Conservation (phyloP, 2,888 invertebrate species). For the Scrobipalpa costella region DNA sequence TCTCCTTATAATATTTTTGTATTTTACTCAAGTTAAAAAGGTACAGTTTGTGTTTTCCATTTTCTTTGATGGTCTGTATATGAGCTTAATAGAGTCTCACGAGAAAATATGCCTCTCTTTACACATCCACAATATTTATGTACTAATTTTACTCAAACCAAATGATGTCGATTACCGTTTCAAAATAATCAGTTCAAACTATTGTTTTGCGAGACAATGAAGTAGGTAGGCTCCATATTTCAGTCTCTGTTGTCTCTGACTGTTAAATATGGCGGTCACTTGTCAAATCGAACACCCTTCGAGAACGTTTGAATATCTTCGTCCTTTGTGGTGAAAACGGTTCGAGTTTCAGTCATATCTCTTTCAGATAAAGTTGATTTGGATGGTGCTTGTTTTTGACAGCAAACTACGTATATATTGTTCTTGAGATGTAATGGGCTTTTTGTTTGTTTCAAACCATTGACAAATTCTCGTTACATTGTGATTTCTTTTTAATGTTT, state of each 20-base stretch:
- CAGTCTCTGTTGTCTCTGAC: slow-evolving; percentile 32
- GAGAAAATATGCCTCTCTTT: neutral
- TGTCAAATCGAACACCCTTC: slow-evolving; percentile 29
- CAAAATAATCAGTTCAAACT: slow-evolving; percentile 8
- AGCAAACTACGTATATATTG: slow-evolving; percentile 14
- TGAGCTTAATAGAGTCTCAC: neutral
- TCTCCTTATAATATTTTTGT: neutral
- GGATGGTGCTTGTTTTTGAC: neutral
- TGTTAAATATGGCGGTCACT: slow-evolving; percentile 36
- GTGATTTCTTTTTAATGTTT: slow-evolving; percentile 11
- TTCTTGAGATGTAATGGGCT: neutral
- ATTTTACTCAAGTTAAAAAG: neutral
- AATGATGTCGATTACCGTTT: slow-evolving; percentile 18
- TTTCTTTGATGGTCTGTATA: neutral
- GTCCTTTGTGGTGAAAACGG: neutral
- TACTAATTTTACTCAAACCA: slow-evolving; percentile 10
- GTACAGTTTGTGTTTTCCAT: neutral
- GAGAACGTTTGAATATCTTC: neutral
- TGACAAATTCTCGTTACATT: neutral
- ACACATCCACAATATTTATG: slow-evolving; percentile 15
- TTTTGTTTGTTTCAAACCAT: slow-evolving; percentile 13
- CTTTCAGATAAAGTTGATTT: slow-evolving; percentile 7
- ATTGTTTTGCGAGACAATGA: slow-evolving; percentile 29
- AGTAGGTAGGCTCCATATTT: slow-evolving; percentile 26
- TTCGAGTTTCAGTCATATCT: slow-evolving; percentile 4